phyloP scores from a whole-genome alignment of 37 sponge, comb jelly and placozoan species.

The Agelas oroides region DNA sequence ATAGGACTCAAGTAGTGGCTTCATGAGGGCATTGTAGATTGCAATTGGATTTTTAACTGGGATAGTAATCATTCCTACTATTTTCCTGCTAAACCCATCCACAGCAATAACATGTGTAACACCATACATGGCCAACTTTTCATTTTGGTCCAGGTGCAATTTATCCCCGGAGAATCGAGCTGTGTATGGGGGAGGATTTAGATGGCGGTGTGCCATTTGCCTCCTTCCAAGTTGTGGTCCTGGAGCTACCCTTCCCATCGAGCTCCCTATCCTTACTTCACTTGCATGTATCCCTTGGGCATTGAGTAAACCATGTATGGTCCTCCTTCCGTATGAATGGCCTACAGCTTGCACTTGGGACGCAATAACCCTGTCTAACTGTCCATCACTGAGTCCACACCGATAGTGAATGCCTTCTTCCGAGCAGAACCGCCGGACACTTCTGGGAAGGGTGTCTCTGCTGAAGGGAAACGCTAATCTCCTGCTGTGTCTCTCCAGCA shows the following conservation, averaged over 20 bases:
- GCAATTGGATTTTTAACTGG: conserved; percentile 37
- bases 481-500: conserved; percentile 15
- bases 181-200: conserved; percentile 62
- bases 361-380: conserved; percentile 19
- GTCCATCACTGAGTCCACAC: conserved; percentile 10
- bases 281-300: conserved; percentile 34
- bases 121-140: conserved; percentile 57
- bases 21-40: conserved; percentile 40
- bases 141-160: conserved; percentile 63
- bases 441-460: conserved; percentile 3
- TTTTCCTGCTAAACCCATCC: conserved; percentile 53
- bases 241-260: conserved; percentile 30
- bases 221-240: conserved; percentile 21
- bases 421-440: conserved; percentile 27
- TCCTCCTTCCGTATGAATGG: too few relatives aligned
- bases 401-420: conserved; percentile 20
- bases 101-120: conserved; percentile 36
- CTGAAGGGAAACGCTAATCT: conserved; percentile 6
- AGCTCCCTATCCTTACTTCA: conserved; percentile 5
- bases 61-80: conserved; percentile 34
- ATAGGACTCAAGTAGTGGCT: conserved; percentile 6
- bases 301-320: neutral
- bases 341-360: neutral
- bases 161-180: conserved; percentile 73
- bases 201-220: neutral